phyloP scores from a whole-genome alignment of 2,113 vertebrate species.

The Cercopithecus mona region DNA sequence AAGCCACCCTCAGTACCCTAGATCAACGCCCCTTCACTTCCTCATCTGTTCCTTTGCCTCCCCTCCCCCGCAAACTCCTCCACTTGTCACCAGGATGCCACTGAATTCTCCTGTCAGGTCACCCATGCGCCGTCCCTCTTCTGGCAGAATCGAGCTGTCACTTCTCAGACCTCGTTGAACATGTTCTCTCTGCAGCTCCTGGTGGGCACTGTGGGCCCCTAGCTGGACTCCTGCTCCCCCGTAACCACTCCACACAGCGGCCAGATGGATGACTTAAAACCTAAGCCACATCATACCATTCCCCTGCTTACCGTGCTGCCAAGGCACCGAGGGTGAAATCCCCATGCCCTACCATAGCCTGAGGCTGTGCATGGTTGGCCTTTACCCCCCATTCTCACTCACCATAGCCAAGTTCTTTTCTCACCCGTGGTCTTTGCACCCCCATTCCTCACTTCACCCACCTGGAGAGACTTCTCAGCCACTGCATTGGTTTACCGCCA shows the following conservation, averaged over 20 bases:
- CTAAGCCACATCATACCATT: too few species aligned
- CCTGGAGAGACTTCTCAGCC: neutral
- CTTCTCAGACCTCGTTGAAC: neutral
- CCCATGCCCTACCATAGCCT: rapidly evolving
- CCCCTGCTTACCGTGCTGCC: neutral
- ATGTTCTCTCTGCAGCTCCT: neutral
- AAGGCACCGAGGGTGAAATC: neutral
- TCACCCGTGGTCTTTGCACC: neutral
- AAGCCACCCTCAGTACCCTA: neutral
- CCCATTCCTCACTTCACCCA: too few species aligned
- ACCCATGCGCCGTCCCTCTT: neutral
- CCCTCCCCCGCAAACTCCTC: neutral
- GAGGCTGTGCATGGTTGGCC: too few species aligned
- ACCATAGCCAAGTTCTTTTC: neutral
- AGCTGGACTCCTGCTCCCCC: neutral
- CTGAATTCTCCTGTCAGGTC: neutral
- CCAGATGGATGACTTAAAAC: neutral
- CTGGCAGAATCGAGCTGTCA: neutral
- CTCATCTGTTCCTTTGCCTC: neutral
- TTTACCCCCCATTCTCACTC: neutral
- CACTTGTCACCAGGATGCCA: neutral
- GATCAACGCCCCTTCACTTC: neutral
- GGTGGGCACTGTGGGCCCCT: neutral
- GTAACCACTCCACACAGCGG: neutral
- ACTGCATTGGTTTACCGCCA: neutral